Percentiles rank a stretch among this genome's conserved stretches.
Conservation (phyloP, 2,797 vertebrate genomes). For the Perodicticus potto region DNA sequence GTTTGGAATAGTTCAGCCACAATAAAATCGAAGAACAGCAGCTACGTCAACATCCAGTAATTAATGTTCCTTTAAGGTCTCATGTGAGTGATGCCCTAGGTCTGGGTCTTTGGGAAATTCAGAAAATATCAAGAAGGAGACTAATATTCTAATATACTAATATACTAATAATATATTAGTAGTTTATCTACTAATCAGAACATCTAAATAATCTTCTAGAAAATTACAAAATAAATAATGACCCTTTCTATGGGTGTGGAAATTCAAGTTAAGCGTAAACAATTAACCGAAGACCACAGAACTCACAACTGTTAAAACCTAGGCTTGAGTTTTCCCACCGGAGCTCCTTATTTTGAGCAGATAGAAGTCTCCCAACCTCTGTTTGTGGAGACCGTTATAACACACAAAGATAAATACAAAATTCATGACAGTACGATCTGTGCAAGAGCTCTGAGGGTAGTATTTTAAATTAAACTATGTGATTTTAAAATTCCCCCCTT, state of each 20-base stretch:
- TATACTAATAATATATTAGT: too few relatives aligned
- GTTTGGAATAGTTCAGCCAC: neutral
- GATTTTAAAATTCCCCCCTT: neutral
- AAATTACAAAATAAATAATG: neutral
- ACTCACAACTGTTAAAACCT: too few relatives aligned
- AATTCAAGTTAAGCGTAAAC: neutral
- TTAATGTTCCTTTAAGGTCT: neutral
- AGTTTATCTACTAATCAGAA: too few relatives aligned
- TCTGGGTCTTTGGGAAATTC: neutral
- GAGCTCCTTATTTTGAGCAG: neutral
- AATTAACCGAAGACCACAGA: neutral
- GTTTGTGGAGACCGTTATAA: neutral
- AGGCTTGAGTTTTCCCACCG: neutral
- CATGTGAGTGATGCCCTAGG: neutral
- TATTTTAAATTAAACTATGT: neutral
- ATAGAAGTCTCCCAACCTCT: neutral
- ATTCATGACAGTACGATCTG: neutral
- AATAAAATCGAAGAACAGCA: neutral
- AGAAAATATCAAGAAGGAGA: neutral
- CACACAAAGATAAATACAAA: neutral
- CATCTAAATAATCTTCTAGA: neutral
- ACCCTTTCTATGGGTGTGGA: neutral
- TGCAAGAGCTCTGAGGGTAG: accelerated
- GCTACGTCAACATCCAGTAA: too few relatives aligned
- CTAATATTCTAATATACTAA: too few relatives aligned